These are phyloP conservation scores for Peribatodes rhomboidaria DNA, from an alignment of 2,888 invertebrate species.

Conservation along the genomic window DNA sequence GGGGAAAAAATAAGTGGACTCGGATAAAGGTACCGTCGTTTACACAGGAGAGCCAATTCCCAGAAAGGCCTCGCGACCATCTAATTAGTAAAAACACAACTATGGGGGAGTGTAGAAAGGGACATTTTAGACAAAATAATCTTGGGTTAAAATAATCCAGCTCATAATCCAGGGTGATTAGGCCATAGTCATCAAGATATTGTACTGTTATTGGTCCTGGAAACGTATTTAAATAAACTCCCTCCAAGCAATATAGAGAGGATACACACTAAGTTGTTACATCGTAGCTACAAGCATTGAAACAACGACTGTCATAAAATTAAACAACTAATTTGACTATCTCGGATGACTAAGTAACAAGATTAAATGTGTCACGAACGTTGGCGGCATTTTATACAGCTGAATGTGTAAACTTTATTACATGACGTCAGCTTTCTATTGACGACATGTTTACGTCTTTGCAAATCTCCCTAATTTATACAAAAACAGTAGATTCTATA, in stretches of 20 bases:
- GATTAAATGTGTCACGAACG: conserved; percentile 34
- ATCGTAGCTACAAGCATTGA: not conserved
- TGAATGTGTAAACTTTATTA: conserved; percentile 30
- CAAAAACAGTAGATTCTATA: conserved; percentile 17
- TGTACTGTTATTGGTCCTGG: not conserved
- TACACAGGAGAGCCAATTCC: conserved; percentile 34
- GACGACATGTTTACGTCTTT: conserved; percentile 40
- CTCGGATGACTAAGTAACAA: conserved; percentile 28
- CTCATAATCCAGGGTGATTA: conserved; percentile 3
- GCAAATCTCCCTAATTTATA: conserved; percentile 37
- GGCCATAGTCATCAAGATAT: not conserved
- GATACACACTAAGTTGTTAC: not conserved
- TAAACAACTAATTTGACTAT: conserved; percentile 26
- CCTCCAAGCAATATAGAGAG: not conserved
- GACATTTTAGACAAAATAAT: not conserved
- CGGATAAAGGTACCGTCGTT: conserved; percentile 29
- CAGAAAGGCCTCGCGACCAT: conserved; percentile 14
- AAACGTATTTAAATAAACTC: not conserved
- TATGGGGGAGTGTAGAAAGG: not conserved
- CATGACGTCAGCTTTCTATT: conserved; percentile 36
- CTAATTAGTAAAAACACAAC: conserved; percentile 21
- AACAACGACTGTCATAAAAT: conserved; percentile 11
- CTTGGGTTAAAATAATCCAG: not conserved
- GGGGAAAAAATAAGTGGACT: conserved; percentile 38
- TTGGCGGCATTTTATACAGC: conserved; percentile 30